phyloP scores from a whole-genome alignment of 2,113 vertebrate species.

The Aramus guarauna region DNA sequence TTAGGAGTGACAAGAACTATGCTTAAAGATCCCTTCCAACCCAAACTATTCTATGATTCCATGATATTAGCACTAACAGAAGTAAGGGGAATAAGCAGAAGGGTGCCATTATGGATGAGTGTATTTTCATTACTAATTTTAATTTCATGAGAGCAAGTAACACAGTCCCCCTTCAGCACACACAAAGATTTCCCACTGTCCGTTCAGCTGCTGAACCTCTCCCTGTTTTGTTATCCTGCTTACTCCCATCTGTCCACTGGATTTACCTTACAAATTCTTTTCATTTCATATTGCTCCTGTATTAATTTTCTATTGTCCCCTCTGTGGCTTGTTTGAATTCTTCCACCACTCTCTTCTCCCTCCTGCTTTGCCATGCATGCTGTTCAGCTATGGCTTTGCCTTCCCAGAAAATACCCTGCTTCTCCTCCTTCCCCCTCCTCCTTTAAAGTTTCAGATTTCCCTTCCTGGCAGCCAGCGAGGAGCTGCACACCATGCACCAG shows the following conservation, averaged over 20 bases:
- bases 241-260: neutral
- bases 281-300: neutral
- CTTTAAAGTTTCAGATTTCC: slow-evolving; percentile 48
- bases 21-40: neutral
- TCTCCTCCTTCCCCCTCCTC: slow-evolving; percentile 50
- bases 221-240: neutral
- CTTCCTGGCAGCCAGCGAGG: slow-evolving; percentile 18
- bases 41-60: neutral
- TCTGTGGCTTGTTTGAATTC: neutral
- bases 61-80: neutral
- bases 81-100: neutral
- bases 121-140: slow-evolving; percentile 22
- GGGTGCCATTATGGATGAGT: neutral
- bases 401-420: slow-evolving; percentile 40
- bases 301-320: neutral
- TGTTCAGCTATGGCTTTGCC: slow-evolving; percentile 1
- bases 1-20: neutral
- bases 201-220: neutral
- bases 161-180: neutral
- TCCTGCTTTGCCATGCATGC: slow-evolving; percentile 32
- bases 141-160: slow-evolving; percentile 15
- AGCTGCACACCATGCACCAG: slow-evolving; percentile 13
- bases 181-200: slow-evolving; percentile 12
- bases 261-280: neutral
- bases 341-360: neutral